phyloP scores from a whole-genome alignment of 2,113 vertebrate species.

The Pygoscelis antarcticus region DNA sequence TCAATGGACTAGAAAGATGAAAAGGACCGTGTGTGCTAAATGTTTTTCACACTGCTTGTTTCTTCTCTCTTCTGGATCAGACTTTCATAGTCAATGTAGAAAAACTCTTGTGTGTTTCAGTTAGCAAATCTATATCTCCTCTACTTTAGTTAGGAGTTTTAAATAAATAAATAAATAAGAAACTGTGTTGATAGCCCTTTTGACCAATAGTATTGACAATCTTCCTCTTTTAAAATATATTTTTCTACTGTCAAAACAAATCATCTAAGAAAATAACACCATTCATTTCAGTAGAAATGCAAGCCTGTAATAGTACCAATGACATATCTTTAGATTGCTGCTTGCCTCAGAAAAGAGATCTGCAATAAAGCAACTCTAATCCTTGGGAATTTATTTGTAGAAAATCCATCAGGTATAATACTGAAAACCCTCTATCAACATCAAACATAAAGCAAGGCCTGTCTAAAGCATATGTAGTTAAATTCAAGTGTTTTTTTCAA shows the following conservation, averaged over 20 bases:
- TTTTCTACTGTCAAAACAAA: slow-evolving; percentile 27
- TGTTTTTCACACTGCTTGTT: neutral
- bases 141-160: neutral
- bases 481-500: neutral
- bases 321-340: slow-evolving; percentile 23
- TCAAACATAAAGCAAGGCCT: slow-evolving; percentile 15
- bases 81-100: neutral
- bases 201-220: neutral
- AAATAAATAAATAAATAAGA: neutral
- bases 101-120: neutral
- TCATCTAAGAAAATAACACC: neutral
- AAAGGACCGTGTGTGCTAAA: neutral
- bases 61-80: neutral
- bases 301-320: slow-evolving; percentile 32
- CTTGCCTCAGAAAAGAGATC: slow-evolving; percentile 38
- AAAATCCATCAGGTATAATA: slow-evolving; percentile 23
- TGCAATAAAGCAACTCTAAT: slow-evolving; percentile 50
- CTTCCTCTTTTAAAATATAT: neutral
- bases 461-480: neutral
- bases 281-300: slow-evolving; percentile 31
- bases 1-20: neutral
- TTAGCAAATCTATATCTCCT: neutral
- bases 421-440: slow-evolving; percentile 40
- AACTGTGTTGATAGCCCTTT: neutral
- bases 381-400: slow-evolving; percentile 42